phyloP scores from a whole-genome alignment of 2,888 invertebrate genomes.

The Melieria omissa region DNA sequence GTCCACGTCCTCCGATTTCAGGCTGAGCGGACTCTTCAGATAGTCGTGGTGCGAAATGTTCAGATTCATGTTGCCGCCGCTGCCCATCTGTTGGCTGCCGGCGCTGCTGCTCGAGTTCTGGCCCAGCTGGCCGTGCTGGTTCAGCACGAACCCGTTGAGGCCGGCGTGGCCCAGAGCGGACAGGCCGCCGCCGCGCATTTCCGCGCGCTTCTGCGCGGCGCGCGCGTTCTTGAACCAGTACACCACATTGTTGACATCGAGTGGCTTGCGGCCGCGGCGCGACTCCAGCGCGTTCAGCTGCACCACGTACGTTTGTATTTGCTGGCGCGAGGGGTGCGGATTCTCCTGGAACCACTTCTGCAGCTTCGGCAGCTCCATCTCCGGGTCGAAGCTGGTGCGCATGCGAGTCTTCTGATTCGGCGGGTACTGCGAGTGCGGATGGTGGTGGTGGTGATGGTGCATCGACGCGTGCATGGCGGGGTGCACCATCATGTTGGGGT shows the following conservation, averaged over 20 bases:
- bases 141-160: slow-evolving; percentile 63
- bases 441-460: slow-evolving; percentile 65
- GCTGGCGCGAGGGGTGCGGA: slow-evolving; percentile 96
- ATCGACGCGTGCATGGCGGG: slow-evolving; percentile 77
- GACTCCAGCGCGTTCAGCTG: slow-evolving; percentile 94
- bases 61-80: slow-evolving; percentile 61
- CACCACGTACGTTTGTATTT: slow-evolving; percentile 95
- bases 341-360: slow-evolving; percentile 98
- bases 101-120: slow-evolving; percentile 59
- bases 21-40: slow-evolving; percentile 74
- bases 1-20: slow-evolving; percentile 73
- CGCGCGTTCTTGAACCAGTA: slow-evolving; percentile 98
- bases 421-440: slow-evolving; percentile 71
- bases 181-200: slow-evolving; percentile 72
- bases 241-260: slow-evolving; percentile 95
- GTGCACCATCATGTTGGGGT: slow-evolving; percentile 69
- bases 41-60: slow-evolving; percentile 74
- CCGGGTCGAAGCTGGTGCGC: slow-evolving; percentile 97
- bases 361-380: slow-evolving; percentile 93
- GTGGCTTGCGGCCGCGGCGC: slow-evolving; percentile 89
- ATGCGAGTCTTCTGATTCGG: slow-evolving; percentile 89
- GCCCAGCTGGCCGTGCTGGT: slow-evolving; percentile 62
- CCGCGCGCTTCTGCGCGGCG: slow-evolving; percentile 93
- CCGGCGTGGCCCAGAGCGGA: slow-evolving; percentile 61
- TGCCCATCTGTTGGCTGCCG: slow-evolving; percentile 48